Evolutionary conservation across 1,140 invertebrate species (phyloP), one percentile per base, ranked within the genome.

Genomic region (Papilio glaucus): DNA sequence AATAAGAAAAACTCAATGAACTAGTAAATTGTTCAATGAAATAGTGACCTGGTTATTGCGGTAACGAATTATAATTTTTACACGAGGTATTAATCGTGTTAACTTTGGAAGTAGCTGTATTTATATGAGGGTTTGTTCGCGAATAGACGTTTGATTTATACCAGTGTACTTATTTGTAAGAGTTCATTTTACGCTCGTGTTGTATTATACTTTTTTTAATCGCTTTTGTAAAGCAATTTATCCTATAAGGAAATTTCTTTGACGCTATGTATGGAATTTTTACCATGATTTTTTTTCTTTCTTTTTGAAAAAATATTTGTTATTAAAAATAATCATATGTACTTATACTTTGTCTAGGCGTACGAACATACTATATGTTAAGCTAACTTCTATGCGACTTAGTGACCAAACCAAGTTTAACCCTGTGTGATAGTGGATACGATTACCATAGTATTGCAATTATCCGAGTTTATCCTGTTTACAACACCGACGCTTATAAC

Each of bases 1-100:
- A 83, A 84, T 83, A 77, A 83, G 81, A 84, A 83, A 81, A 71
- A 76, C 73, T 77, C 76, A 82, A 82, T 82, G 80, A 74, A 83
- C 73, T 74, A 75, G 72, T 75, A 72, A 70, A 83, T 70, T 79
- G 71, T 67, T 81, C 78, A 81, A 82, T 85, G 81, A 74, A 83
- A 67, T 65, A 71, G 75, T 83, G 76, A 81, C 78, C 78, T 74
- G 71, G 74, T 79, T 80, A 74, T 75, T 74, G 62, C 71, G 37
- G 76, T 13, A 45, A 49, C 38, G 24, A 72, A 74, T 45, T 53
- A 13, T 45, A 33, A 37, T 15, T 53, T 53, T 69, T 33, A 65
- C 26, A 65, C 33, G 8, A 37, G 8, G 41, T 42, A n/a, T 26
- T 61, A 65, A 65, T 41, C 33, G 62, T 18, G 62, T 65, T 38